phyloP scores from a whole-genome alignment of 2,113 vertebrate genomes.

The Sceloporus undulatus region DNA sequence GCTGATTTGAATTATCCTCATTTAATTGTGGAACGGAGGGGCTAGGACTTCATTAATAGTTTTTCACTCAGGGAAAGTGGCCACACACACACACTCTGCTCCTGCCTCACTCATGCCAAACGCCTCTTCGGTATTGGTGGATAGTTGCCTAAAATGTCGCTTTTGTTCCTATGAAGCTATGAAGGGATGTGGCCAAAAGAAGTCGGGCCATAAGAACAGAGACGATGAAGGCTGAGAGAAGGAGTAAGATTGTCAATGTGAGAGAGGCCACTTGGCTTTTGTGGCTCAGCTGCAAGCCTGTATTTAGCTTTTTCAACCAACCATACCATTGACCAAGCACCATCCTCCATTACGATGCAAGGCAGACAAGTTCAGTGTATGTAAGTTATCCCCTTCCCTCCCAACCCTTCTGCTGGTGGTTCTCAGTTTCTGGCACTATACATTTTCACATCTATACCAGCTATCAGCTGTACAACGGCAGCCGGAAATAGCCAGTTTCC shows the following conservation, averaged over 20 bases:
- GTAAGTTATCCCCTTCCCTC: background rate
- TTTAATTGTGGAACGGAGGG: conserved; percentile 30
- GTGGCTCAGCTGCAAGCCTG: background rate
- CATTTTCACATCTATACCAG: conserved; percentile 9
- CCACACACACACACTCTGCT: background rate
- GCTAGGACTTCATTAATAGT: background rate
- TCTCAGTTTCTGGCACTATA: conserved; percentile 30
- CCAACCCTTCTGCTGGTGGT: conserved; percentile 23
- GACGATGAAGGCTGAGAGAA: background rate
- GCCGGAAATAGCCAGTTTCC: background rate
- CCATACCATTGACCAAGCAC: background rate
- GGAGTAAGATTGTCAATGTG: conserved; percentile 16
- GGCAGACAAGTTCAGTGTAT: conserved; percentile 6
- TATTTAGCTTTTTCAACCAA: background rate
- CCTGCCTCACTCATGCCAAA: background rate
- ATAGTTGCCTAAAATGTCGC: background rate
- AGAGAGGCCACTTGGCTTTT: background rate
- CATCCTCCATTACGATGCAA: conserved; percentile 5
- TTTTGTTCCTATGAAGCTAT: background rate
- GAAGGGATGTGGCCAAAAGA: background rate
- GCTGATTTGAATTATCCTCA: conserved; percentile 13
- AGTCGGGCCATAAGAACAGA: background rate
- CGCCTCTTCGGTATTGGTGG: background rate
- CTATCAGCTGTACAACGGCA: background rate
- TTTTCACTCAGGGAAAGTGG: conserved; percentile 15